Percentiles rank a stretch among this genome's conserved stretches.
These are phyloP conservation scores for Actenoides lindsayi DNA, from an alignment of 2,113 vertebrate genomes.

Conservation along the genomic window DNA sequence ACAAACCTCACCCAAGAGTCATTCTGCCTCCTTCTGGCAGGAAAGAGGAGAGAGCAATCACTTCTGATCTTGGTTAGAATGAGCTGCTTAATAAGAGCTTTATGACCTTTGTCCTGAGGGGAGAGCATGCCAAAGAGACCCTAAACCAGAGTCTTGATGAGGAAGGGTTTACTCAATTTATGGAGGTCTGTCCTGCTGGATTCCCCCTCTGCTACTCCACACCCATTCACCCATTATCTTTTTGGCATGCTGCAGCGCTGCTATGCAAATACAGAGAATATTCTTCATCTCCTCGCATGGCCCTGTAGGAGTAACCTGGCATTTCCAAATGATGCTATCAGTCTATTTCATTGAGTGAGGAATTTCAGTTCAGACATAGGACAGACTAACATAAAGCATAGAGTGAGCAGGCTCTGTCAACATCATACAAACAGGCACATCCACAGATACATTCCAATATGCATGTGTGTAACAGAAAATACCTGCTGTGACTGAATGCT, in stretches of 20 bases:
- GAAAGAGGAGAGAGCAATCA: neutral
- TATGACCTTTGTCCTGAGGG: neutral
- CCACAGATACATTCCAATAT: neutral
- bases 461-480: conserved; percentile 13
- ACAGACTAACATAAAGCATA: conserved; percentile 9
- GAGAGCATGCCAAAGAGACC: neutral
- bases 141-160: neutral
- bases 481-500: conserved; percentile 56
- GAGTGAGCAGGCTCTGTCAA: conserved; percentile 51
- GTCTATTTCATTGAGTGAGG: neutral
- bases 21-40: neutral
- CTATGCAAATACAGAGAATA: neutral
- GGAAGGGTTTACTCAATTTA: neutral
- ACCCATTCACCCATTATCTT: neutral
- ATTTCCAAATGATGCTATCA: conserved; percentile 17
- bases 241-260: neutral
- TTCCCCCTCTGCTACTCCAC: neutral
- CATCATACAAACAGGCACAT: conserved; percentile 37
- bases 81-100: neutral
- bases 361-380: neutral
- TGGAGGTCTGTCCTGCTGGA: neutral
- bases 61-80: neutral
- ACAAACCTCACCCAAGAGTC: neutral
- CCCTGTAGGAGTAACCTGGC: neutral
- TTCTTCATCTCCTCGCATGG: neutral